Conservation (phyloP, 2,888 invertebrate genomes). For the Drosophila mettleri region DNA sequence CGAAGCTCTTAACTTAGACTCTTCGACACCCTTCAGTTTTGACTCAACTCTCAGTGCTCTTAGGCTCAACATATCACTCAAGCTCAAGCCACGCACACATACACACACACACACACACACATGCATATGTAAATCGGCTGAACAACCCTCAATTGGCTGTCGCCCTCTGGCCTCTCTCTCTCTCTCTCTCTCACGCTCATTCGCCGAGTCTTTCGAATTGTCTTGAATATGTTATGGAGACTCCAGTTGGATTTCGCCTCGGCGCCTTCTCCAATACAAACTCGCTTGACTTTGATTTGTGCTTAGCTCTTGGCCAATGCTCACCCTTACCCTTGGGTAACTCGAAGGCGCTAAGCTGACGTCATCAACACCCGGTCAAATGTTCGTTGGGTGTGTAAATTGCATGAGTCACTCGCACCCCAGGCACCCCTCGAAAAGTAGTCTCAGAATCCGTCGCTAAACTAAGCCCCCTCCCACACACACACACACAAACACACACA, state of each 20-base stretch:
- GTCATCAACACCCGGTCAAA: conserved; percentile 65
- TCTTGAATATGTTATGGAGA: conserved; percentile 33
- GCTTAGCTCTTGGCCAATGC: conserved; percentile 39
- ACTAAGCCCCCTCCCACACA: conserved; percentile 6
- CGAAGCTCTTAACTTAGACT: conserved; percentile 19
- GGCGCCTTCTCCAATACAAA: conserved; percentile 62
- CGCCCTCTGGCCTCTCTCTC: conserved; percentile 10
- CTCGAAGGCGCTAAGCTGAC: conserved; percentile 55
- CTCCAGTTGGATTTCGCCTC: conserved; percentile 5
- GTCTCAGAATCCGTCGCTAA: conserved; percentile 21
- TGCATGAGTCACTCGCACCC: conserved; percentile 66
- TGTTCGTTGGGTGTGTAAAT: conserved; percentile 40
- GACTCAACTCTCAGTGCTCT: conserved; percentile 52
- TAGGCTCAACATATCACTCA: conserved; percentile 57
- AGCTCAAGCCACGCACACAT: conserved; percentile 11
- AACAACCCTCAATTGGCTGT: conserved; percentile 36
- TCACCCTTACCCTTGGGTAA: neutral
- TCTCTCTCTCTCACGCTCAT: neutral
- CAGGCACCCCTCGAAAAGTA: conserved; percentile 1
- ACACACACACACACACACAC: conserved; percentile 1
- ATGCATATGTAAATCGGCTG: conserved; percentile 12
- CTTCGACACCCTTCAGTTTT: conserved; percentile 29
- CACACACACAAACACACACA: conserved; percentile 18
- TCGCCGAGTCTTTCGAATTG: conserved; percentile 7
- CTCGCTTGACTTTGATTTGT: conserved; percentile 71